Evolutionary conservation across 1,140 invertebrate genomes (phyloP).

Genomic region (Phymastichus coffea): DNA sequence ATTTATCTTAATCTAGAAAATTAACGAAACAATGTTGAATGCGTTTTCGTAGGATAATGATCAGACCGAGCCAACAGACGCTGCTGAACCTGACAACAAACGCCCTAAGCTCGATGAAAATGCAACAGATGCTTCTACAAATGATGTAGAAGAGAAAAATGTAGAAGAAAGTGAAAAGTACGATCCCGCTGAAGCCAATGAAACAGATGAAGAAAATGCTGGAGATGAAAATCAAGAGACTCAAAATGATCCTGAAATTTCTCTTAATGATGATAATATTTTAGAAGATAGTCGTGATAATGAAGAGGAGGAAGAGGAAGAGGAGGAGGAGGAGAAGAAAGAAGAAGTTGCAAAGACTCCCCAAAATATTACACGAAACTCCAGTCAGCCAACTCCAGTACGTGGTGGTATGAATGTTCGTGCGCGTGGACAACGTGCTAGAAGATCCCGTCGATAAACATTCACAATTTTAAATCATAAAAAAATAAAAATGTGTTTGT

Average conservation of each 20-base stretch:
- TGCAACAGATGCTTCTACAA: slow-evolving; percentile 31
- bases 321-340: slow-evolving; percentile 41
- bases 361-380: neutral
- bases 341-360: slow-evolving; percentile 17
- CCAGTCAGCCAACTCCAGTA: too few species aligned
- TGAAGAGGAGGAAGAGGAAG: slow-evolving; percentile 36
- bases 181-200: slow-evolving; percentile 26
- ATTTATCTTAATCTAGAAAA: slow-evolving; percentile 12
- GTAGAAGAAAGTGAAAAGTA: slow-evolving; percentile 41
- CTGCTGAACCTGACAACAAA: slow-evolving; percentile 30
- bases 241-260: slow-evolving; percentile 18
- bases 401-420: slow-evolving; percentile 31
- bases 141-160: slow-evolving; percentile 43
- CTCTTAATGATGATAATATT: slow-evolving; percentile 24
- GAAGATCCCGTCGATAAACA: slow-evolving; percentile 50
- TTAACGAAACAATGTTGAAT: too few species aligned
- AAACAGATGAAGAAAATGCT: slow-evolving; percentile 35
- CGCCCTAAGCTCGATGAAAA: slow-evolving; percentile 27
- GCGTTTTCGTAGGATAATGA: slow-evolving; percentile 32
- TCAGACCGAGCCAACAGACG: slow-evolving; percentile 26
- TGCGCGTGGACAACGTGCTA: slow-evolving; percentile 45
- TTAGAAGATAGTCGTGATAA: slow-evolving; percentile 27
- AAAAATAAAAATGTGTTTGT: slow-evolving; percentile 6
- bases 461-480: neutral
- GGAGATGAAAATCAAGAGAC: slow-evolving; percentile 19